phyloP scores from a whole-genome alignment of 2,797 vertebrate species.

The Microcaecilia unicolor region DNA sequence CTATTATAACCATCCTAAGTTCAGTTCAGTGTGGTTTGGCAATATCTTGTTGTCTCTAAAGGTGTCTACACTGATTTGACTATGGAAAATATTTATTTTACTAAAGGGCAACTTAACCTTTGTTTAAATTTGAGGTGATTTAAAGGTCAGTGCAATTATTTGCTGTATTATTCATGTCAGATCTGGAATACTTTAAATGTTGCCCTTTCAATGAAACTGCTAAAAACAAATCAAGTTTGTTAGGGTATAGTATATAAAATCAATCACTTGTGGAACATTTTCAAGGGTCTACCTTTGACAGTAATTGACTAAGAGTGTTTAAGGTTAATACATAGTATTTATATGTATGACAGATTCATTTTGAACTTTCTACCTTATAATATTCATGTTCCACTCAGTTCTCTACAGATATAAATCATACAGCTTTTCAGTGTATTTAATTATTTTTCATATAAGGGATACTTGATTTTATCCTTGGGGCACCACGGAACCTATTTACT shows the following conservation, averaged over 20 bases:
- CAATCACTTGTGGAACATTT: conserved; percentile 35
- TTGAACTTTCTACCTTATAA: conserved; percentile 2
- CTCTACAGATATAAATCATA: conserved; percentile 4
- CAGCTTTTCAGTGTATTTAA: not conserved
- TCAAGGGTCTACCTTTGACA: conserved; percentile 24
- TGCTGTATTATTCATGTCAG: conserved; percentile 59
- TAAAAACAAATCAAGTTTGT: conserved; percentile 34
- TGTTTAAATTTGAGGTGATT: conserved; percentile 62
- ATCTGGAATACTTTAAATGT: conserved; percentile 51
- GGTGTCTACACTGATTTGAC: conserved; percentile 53
- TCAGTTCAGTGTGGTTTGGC: conserved; percentile 50
- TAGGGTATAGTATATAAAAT: conserved; percentile 39
- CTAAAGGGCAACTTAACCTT: conserved; percentile 66
- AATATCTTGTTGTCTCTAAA: conserved; percentile 47
- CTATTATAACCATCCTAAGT: conserved; percentile 34
- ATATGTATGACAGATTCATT: conserved; percentile 1
- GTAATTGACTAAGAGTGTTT: conserved; percentile 41
- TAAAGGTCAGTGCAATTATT: conserved; percentile 60
- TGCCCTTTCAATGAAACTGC: conserved; percentile 51
- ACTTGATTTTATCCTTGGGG: too few species aligned
- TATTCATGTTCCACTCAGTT: not conserved
- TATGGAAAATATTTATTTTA: conserved; percentile 61
- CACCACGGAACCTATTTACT: too few species aligned
- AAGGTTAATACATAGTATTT: conserved; percentile 29
- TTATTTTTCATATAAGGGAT: too few species aligned